phyloP scores from a whole-genome alignment of 2,113 vertebrate genomes.

The Megaleporinus macrocephalus region DNA sequence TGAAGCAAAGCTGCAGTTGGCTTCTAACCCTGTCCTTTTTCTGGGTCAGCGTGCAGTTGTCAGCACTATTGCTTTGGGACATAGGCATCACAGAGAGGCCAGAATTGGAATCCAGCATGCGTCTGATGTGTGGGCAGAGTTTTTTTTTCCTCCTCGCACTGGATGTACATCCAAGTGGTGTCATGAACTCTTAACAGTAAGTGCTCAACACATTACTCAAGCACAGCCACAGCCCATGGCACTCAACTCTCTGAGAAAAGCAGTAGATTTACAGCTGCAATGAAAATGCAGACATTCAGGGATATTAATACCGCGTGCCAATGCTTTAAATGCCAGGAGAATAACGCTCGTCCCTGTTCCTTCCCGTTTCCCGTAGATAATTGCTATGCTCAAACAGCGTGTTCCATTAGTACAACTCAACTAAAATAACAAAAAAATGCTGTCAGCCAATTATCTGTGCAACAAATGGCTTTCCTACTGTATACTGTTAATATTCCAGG shows the following conservation, averaged over 20 bases:
- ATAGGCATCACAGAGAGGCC: neutral
- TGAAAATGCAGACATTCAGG: neutral
- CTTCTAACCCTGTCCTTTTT: slow-evolving; percentile 32
- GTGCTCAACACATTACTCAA: slow-evolving; percentile 22
- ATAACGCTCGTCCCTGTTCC: neutral
- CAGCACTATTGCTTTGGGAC: slow-evolving; percentile 14
- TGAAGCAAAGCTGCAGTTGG: slow-evolving; percentile 4
- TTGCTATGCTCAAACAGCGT: neutral
- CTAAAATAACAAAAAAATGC: neutral
- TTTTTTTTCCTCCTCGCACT: neutral
- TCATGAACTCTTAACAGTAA: slow-evolving; percentile 32
- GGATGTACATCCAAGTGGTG: slow-evolving; percentile 15
- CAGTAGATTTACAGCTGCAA: neutral
- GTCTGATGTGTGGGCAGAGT: slow-evolving; percentile 9
- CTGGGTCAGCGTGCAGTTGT: slow-evolving; percentile 37
- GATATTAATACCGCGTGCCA: neutral
- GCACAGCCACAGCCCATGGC: neutral
- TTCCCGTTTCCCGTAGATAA: neutral
- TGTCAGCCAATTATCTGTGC: neutral
- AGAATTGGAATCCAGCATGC: neutral
- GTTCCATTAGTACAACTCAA: neutral
- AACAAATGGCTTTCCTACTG: neutral
- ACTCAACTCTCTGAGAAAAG: neutral
- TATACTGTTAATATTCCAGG: neutral
- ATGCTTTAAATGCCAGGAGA: neutral